Percentiles rank a stretch among this genome's conserved stretches.
These are phyloP conservation scores for Calyptommatus sinebrachiatus DNA, from an alignment of 2,113 vertebrate species.

Conservation along the genomic window DNA sequence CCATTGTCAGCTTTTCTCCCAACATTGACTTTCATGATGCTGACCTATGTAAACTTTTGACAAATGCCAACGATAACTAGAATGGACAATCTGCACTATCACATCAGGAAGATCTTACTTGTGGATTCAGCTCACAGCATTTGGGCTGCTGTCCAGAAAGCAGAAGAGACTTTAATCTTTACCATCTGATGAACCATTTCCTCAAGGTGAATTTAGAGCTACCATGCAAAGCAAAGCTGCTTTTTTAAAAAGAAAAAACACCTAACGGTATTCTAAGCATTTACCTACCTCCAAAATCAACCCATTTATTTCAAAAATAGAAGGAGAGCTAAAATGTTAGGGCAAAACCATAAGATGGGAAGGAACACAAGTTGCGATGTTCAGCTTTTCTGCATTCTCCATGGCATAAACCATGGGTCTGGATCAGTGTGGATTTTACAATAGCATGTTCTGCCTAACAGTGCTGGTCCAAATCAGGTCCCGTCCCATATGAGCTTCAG, in stretches of 20 bases:
- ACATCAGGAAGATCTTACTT: constrained; percentile 9
- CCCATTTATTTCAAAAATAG: neutral
- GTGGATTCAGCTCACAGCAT: constrained; percentile 16
- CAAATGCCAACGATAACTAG: constrained; percentile 22
- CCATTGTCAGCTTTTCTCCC: constrained; percentile 25
- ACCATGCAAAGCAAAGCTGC: neutral
- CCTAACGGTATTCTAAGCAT: too few species aligned
- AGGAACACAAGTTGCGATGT: too few species aligned
- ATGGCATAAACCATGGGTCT: too few species aligned
- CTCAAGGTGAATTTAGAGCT: constrained; percentile 6
- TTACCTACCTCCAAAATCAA: neutral
- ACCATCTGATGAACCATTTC: constrained; percentile 1
- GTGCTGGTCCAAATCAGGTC: too few species aligned
- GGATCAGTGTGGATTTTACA: too few species aligned
- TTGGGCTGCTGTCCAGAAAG: constrained; percentile 10
- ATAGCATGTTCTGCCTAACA: too few species aligned
- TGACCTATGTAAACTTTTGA: constrained; percentile 28
- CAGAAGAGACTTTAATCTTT: constrained; percentile 23
- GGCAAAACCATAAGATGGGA: too few species aligned
- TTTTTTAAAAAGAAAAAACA: neutral
- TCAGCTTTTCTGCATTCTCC: too few species aligned
- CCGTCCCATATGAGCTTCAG: too few species aligned
- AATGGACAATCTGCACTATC: constrained; percentile 26
- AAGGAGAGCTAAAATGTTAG: too few species aligned
- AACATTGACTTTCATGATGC: constrained; percentile 34